A percentile compares a stretch with the other conserved stretches of the same genome.
phyloP scores from a whole-genome alignment of 2,797 vertebrate genomes.

The Cottoperca gobio region DNA sequence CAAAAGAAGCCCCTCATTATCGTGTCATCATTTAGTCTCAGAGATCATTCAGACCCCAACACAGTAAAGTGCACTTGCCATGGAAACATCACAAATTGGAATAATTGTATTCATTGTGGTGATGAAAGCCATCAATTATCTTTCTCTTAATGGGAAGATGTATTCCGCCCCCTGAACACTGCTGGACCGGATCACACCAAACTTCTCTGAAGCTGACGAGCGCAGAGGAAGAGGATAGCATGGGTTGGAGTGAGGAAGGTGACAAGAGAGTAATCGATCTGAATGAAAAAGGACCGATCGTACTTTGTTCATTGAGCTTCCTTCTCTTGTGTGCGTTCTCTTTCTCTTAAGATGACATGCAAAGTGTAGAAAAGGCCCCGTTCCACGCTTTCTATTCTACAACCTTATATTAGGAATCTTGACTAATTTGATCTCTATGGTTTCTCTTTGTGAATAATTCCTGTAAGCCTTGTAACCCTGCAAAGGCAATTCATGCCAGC shows the following conservation, averaged over 20 bases:
- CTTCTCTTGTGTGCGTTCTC: neutral
- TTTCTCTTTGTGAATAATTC: neutral
- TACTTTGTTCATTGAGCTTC: constrained; percentile 33
- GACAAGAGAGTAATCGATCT: constrained; percentile 18
- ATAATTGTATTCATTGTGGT: constrained; percentile 70
- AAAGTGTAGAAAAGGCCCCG: neutral
- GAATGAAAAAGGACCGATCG: constrained; percentile 14
- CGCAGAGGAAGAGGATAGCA: constrained; percentile 14
- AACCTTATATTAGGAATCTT: neutral
- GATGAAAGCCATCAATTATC: constrained; percentile 82
- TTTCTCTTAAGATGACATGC: neutral
- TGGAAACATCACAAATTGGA: constrained; percentile 62
- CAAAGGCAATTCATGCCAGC: constrained; percentile 26
- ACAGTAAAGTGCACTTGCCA: constrained; percentile 53
- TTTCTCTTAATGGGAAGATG: constrained; percentile 66
- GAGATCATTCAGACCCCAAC: constrained; percentile 64
- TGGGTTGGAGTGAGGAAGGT: constrained; percentile 32
- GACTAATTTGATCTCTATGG: neutral
- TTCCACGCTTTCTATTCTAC: neutral
- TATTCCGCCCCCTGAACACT: constrained; percentile 66
- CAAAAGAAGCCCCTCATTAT: constrained; percentile 66
- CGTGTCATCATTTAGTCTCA: constrained; percentile 66
- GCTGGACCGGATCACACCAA: constrained; percentile 54
- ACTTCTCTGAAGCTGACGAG: constrained; percentile 59
- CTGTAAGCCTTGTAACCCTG: neutral